These are phyloP conservation scores for Portunus trituberculatus DNA, from an alignment of 1,140 invertebrate genomes.

Conservation along the genomic window DNA sequence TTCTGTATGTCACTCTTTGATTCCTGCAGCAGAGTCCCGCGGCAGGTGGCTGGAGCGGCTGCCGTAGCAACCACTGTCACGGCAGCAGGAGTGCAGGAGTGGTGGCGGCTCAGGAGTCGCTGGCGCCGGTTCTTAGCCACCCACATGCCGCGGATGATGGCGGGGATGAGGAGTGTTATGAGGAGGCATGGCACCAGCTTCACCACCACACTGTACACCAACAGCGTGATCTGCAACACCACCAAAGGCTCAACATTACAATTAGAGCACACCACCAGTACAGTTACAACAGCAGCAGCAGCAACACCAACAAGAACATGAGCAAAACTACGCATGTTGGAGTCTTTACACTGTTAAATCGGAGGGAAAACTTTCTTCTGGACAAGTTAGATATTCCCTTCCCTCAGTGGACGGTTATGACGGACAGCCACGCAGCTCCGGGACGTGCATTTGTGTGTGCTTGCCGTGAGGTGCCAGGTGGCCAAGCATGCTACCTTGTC, in stretches of 20 bases:
- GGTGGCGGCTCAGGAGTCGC: conserved; percentile 24
- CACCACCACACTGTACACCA: conserved; percentile 87
- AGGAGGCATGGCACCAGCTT: conserved; percentile 92
- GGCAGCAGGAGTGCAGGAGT: not conserved
- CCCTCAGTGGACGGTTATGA: too few species aligned
- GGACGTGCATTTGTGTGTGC: too few species aligned
- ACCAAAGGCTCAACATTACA: not conserved
- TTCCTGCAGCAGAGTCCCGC: not conserved
- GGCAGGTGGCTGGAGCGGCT: not conserved
- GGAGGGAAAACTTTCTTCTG: too few species aligned
- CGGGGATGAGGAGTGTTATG: conserved; percentile 87
- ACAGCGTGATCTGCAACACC: conserved; percentile 83
- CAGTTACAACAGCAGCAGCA: too few species aligned
- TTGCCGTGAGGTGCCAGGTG: too few species aligned
- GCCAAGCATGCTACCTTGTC: too few species aligned
- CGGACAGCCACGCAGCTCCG: too few species aligned
- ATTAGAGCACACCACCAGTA: too few species aligned
- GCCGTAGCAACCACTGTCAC: not conserved
- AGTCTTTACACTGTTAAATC: too few species aligned
- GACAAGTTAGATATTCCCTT: too few species aligned
- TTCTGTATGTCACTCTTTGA: not conserved
- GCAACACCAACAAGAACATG: too few species aligned
- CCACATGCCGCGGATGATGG: conserved; percentile 72
- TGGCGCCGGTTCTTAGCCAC: conserved; percentile 58
- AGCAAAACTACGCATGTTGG: not conserved